These are phyloP conservation scores for Carcina quercana DNA, from an alignment of 2,888 invertebrate species.

Conservation along the genomic window DNA sequence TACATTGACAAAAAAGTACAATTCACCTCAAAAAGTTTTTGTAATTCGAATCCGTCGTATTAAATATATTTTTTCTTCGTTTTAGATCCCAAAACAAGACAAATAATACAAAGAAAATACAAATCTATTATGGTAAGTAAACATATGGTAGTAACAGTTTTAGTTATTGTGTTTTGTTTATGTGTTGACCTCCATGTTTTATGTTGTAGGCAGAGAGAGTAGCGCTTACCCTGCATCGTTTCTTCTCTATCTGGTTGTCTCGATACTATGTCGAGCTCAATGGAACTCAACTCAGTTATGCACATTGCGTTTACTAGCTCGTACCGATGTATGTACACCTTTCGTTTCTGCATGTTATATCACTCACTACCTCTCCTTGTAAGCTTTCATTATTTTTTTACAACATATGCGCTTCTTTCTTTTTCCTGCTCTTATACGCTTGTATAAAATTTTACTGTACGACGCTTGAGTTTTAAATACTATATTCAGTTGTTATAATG, in stretches of 20 bases:
- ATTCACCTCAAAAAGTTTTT: too few relatives aligned
- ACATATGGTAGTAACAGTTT: neutral
- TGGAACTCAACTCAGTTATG: conserved; percentile 48
- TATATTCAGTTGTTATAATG: too few relatives aligned
- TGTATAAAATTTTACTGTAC: too few relatives aligned
- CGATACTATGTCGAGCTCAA: conserved; percentile 58
- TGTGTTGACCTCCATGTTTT: conserved; percentile 43
- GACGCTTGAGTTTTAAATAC: too few relatives aligned
- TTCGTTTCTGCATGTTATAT: conserved; percentile 35
- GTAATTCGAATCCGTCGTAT: neutral
- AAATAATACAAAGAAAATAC: conserved; percentile 97
- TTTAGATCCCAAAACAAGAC: conserved; percentile 97
- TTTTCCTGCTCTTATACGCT: too few relatives aligned
- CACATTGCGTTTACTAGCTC: conserved; percentile 57
- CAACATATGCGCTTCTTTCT: too few relatives aligned
- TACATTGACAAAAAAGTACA: too few relatives aligned
- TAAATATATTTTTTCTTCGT: conserved; percentile 7
- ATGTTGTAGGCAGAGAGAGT: conserved; percentile 84
- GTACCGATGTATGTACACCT: conserved; percentile 57
- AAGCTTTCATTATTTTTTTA: too few relatives aligned
- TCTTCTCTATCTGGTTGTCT: conserved; percentile 82
- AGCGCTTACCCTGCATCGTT: conserved; percentile 84
- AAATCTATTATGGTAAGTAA: conserved; percentile 97
- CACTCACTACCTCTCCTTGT: too few relatives aligned
- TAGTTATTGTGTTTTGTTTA: conserved; percentile 31